A percentile compares a stretch with the other conserved stretches of the same genome.
Conservation (phyloP, 2,888 invertebrate species). For the Xanthorhoe designata region DNA sequence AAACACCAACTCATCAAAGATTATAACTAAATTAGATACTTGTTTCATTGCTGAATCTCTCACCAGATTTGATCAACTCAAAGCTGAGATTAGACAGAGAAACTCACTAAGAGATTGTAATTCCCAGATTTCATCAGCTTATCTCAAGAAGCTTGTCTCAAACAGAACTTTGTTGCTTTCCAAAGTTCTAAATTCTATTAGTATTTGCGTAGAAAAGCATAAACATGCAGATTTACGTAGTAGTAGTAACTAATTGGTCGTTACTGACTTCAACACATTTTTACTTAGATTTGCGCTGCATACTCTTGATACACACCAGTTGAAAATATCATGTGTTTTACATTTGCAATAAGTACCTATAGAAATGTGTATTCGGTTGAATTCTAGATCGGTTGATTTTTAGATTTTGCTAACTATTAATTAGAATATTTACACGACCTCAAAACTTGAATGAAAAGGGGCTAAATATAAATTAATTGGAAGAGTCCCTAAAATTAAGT, state of each 20-base stretch:
- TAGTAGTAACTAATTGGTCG: background rate
- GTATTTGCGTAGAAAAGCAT: conserved; percentile 12
- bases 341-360: too few species aligned
- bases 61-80: conserved; percentile 10
- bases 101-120: conserved; percentile 18
- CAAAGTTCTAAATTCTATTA: conserved; percentile 22
- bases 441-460: too few species aligned
- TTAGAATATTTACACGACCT: too few species aligned
- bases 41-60: conserved; percentile 13
- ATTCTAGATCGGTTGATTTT: too few species aligned
- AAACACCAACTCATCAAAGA: background rate
- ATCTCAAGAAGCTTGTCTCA: conserved; percentile 20
- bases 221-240: background rate
- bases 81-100: conserved; percentile 16
- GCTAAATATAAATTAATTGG: too few species aligned
- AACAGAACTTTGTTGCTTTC: conserved; percentile 22
- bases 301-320: too few species aligned
- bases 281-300: too few species aligned
- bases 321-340: too few species aligned
- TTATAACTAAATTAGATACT: background rate
- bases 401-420: too few species aligned
- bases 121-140: conserved; percentile 27
- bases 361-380: too few species aligned
- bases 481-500: too few species aligned
- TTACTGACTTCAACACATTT: background rate